Evolutionary conservation across 2,888 invertebrate genomes (phyloP).

Genomic region (Dryocosmus kuriphilus): DNA sequence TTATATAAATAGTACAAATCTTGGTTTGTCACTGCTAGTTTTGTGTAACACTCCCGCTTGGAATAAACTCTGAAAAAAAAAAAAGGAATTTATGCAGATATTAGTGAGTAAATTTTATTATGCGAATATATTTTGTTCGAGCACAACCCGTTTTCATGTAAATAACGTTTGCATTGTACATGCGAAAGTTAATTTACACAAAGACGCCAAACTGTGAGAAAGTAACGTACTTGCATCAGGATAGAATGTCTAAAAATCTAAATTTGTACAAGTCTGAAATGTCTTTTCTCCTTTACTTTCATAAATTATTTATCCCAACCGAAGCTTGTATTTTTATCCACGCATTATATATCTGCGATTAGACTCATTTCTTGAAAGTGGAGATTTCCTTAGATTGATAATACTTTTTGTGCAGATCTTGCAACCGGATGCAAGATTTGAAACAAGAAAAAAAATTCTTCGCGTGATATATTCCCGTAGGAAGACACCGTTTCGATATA

Average conservation of each 20-base stretch:
- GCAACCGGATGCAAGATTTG: slow-evolving; percentile 5
- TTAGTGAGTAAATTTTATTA: slow-evolving; percentile 1
- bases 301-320: neutral
- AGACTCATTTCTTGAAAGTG: neutral
- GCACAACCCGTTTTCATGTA: slow-evolving; percentile 40
- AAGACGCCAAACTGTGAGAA: slow-evolving; percentile 62
- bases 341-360: neutral
- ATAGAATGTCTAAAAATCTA: slow-evolving; percentile 12
- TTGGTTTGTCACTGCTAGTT: no score
- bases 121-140: slow-evolving; percentile 40
- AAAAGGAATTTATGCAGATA: neutral
- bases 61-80: neutral
- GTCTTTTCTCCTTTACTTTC: neutral
- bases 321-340: neutral
- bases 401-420: slow-evolving; percentile 17
- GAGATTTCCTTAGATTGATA: neutral
- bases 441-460: neutral
- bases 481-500: slow-evolving; percentile 63
- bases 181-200: slow-evolving; percentile 59
- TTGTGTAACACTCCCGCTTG: no score
- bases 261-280: neutral
- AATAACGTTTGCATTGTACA: slow-evolving; percentile 47
- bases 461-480: slow-evolving; percentile 29
- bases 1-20: no score
- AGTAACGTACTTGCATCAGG: slow-evolving; percentile 46